Conservation (phyloP, 1,140 invertebrate species). For the Rhopalosiphum padi region DNA sequence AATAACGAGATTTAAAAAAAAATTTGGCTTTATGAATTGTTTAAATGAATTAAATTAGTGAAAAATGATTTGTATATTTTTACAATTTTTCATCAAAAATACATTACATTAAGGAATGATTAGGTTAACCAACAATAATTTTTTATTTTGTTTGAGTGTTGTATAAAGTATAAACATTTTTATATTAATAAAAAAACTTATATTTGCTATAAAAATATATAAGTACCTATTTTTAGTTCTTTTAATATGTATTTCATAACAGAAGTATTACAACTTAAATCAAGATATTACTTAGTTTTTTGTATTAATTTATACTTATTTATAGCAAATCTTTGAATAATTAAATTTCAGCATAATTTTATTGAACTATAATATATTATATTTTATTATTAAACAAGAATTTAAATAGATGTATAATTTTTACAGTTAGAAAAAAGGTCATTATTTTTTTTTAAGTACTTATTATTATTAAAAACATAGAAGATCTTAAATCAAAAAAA, state of each 20-base stretch:
- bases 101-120: background rate
- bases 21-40: background rate
- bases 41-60: background rate
- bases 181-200: background rate
- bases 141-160: background rate
- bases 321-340: background rate
- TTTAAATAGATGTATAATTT: background rate
- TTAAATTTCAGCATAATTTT: too few relatives aligned
- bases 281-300: background rate
- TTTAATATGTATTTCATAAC: background rate
- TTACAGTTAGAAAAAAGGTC: too few relatives aligned
- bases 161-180: background rate
- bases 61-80: background rate
- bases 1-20: background rate
- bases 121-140: background rate
- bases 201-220: background rate
- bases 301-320: background rate
- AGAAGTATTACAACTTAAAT: too few relatives aligned
- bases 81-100: background rate
- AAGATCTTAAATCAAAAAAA: background rate
- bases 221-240: background rate
- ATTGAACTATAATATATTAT: background rate
- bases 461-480: background rate
- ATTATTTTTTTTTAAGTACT: background rate
- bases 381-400: background rate